Evolutionary conservation across 2,888 invertebrate genomes (phyloP), one percentile per base, ranked within the genome.

Genomic region (Ornithoptera priamus): DNA sequence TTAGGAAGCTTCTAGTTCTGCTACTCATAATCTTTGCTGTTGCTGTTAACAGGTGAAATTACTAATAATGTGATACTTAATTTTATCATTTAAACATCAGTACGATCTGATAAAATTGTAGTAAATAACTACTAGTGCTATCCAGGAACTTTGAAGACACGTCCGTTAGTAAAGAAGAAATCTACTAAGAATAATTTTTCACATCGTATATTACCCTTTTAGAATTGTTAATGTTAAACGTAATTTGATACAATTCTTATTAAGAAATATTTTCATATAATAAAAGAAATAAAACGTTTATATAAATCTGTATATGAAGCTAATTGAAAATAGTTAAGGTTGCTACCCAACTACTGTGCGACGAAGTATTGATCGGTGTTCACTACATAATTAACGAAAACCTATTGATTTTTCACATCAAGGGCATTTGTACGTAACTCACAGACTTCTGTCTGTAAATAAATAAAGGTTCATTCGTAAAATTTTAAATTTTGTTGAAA

Each of bases 331-430:
- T 53, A n/a, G 18, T 58, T 22, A n/a, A 12, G 30, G 18, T 60
- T 10, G 53, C 61, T 67, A 36, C 53, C 20, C 20, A 2, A 67
- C 60, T 56, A 36, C 42, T 57, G n/a, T 46, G 65, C 62, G 24
- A 50, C 39, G 62, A 59, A 62, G 62, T 70, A 70, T 70, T 46
- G 66, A 70, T 70, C 66, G 62, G 42, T 68, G 65, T 72, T 68
- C 71, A 53, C 66, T 70, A 66, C 66, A 72, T 72, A 70, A 70
- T 70, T 57, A 60, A 71, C 39, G 61, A 60, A 61, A 67, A 36
- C 57, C 53, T 67, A 69, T 69, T 62, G 72, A 72, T 71, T 71
- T 63, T 24, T 66, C 46, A 59, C 65, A 56, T 64, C 62, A 69
- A 72, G 69, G 69, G 24, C 62, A 39, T 18, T 50, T 46, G 53